These are phyloP conservation scores for Erannis defoliaria DNA, from an alignment of 2,888 invertebrate species.

Conservation along the genomic window DNA sequence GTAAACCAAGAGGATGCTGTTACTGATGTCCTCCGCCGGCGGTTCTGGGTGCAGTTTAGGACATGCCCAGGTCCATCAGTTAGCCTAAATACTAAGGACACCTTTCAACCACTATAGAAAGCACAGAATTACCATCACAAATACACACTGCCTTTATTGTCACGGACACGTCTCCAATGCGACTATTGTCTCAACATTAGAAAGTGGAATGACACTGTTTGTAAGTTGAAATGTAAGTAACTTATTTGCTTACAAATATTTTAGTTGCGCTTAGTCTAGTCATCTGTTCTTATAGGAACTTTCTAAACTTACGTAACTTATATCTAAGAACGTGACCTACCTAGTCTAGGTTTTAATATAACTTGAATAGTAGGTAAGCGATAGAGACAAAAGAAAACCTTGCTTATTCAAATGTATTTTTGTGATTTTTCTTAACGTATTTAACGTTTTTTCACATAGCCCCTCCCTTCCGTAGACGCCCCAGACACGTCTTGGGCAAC, in stretches of 20 bases:
- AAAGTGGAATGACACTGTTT: slow-evolving; percentile 12
- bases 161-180: not conserved
- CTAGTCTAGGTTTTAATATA: slow-evolving; percentile 36
- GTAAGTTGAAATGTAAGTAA: slow-evolving; percentile 2
- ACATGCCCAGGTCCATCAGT: not conserved
- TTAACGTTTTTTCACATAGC: no score
- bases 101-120: slow-evolving; percentile 1
- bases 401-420: not conserved
- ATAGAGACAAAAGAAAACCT: not conserved
- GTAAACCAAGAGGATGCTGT: no score
- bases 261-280: slow-evolving; percentile 12
- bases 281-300: slow-evolving; percentile 10
- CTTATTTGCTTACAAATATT: slow-evolving; percentile 5
- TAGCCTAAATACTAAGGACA: not conserved
- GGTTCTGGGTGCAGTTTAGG: no score
- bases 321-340: not conserved
- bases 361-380: slow-evolving; percentile 1
- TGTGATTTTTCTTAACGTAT: no score
- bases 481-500: no score
- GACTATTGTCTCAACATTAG: slow-evolving; percentile 3
- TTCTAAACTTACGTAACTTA: slow-evolving; percentile 42
- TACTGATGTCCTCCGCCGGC: no score
- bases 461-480: no score
- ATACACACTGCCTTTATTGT: not conserved
- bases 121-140: slow-evolving; percentile 2